phyloP scores from a whole-genome alignment of 2,797 vertebrate genomes.

The Philypnodon macrostomus region DNA sequence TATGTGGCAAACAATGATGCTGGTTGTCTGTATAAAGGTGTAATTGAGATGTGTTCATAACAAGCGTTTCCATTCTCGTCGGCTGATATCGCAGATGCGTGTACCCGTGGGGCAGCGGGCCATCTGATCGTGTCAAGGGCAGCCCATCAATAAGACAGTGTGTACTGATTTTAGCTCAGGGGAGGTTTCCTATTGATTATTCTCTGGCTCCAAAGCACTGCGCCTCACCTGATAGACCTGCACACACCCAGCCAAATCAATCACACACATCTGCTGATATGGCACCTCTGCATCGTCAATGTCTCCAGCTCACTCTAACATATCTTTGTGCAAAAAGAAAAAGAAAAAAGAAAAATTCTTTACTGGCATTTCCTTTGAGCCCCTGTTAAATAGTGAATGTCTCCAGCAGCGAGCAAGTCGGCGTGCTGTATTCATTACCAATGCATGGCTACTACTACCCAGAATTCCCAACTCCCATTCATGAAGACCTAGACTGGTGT shows the following conservation, averaged over 20 bases:
- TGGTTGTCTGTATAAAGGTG: slow-evolving; percentile 3
- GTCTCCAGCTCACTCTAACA: slow-evolving; percentile 12
- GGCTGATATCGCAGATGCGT: slow-evolving; percentile 46
- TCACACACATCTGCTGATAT: slow-evolving; percentile 51
- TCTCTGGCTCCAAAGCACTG: slow-evolving; percentile 57
- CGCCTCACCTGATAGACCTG: slow-evolving; percentile 51
- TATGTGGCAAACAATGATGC: slow-evolving; percentile 19
- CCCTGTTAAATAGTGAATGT: slow-evolving; percentile 28
- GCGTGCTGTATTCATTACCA: slow-evolving; percentile 55
- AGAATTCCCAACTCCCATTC: slow-evolving; percentile 58
- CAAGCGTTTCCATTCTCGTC: slow-evolving; percentile 16
- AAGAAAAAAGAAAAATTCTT: slow-evolving; percentile 16
- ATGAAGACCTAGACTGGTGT: slow-evolving; percentile 39
- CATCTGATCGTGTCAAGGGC: slow-evolving; percentile 68
- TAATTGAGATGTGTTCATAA: background rate
- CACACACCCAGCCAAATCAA: slow-evolving; percentile 44
- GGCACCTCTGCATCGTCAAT: slow-evolving; percentile 19
- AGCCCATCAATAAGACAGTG: slow-evolving; percentile 69
- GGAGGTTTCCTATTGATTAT: slow-evolving; percentile 67
- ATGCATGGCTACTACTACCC: slow-evolving; percentile 45
- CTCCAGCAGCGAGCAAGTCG: slow-evolving; percentile 30
- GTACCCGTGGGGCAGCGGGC: slow-evolving; percentile 55
- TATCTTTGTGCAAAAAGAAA: slow-evolving; percentile 5
- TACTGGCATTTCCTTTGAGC: slow-evolving; percentile 6
- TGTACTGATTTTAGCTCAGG: slow-evolving; percentile 68